These are phyloP conservation scores for Natator depressus DNA, from an alignment of 2,113 vertebrate species.

Conservation along the genomic window DNA sequence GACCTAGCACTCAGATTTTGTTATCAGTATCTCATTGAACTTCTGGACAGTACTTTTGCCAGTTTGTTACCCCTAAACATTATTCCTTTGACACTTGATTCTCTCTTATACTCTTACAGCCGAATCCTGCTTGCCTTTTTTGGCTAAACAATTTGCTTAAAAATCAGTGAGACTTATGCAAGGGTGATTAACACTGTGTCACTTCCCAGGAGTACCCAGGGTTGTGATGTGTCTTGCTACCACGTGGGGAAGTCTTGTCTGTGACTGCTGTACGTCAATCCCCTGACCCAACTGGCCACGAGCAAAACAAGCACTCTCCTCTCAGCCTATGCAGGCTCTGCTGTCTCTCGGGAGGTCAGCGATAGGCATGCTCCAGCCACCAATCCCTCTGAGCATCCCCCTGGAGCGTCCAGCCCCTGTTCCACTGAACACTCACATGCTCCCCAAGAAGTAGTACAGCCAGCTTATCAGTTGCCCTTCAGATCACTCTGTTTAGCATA, in stretches of 20 bases:
- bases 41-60: not conserved
- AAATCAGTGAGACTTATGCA: not conserved
- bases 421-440: not conserved
- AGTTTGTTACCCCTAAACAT: constrained; percentile 8
- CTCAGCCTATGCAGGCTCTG: not conserved
- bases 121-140: not conserved
- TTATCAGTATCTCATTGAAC: not conserved
- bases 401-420: not conserved
- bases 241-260: not conserved
- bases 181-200: not conserved
- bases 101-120: not conserved
- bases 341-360: not conserved
- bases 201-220: too few species aligned
- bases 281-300: not conserved
- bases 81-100: not conserved
- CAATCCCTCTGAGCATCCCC: not conserved
- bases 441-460: not conserved
- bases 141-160: not conserved
- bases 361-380: not conserved
- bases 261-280: not conserved
- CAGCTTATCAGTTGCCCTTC: not conserved
- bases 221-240: not conserved
- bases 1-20: not conserved
- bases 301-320: not conserved
- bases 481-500: not conserved